Conservation (phyloP, 2,888 invertebrate genomes). For the Dendrolimus pini region DNA sequence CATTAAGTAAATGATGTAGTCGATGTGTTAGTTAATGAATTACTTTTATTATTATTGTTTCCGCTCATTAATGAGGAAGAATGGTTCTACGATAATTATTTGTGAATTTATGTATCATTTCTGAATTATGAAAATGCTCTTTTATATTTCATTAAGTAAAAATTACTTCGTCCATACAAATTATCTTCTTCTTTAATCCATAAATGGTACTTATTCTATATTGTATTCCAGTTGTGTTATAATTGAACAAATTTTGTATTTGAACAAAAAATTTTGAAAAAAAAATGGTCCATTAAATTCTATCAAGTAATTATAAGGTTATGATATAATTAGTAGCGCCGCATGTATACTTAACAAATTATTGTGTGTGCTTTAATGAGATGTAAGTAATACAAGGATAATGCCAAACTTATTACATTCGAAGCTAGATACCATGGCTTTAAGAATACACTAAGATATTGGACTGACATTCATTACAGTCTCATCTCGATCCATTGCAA, state of each 20-base stretch:
- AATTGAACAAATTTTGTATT: constrained; percentile 50
- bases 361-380: neutral
- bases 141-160: neutral
- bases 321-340: constrained; percentile 29
- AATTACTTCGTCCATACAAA: neutral
- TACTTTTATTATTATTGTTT: constrained; percentile 2
- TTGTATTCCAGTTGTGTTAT: constrained; percentile 28
- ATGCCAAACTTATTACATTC: constrained; percentile 2
- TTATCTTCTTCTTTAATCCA: neutral
- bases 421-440: constrained; percentile 1
- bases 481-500: constrained; percentile 13
- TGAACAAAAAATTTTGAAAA: constrained; percentile 45
- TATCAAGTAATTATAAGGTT: constrained; percentile 58
- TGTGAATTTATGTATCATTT: neutral
- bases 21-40: constrained; percentile 6
- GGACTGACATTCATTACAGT: constrained; percentile 1
- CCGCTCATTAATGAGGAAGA: constrained; percentile 1
- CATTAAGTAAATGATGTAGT: constrained; percentile 27
- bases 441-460: neutral
- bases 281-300: constrained; percentile 69
- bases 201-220: constrained; percentile 21
- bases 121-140: neutral
- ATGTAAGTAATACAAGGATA: neutral
- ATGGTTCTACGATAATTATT: neutral
- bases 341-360: constrained; percentile 49